Base-by-base conservation (phyloP, 2,797 vertebrate genomes). In the Todus mexicanus region DNA sequence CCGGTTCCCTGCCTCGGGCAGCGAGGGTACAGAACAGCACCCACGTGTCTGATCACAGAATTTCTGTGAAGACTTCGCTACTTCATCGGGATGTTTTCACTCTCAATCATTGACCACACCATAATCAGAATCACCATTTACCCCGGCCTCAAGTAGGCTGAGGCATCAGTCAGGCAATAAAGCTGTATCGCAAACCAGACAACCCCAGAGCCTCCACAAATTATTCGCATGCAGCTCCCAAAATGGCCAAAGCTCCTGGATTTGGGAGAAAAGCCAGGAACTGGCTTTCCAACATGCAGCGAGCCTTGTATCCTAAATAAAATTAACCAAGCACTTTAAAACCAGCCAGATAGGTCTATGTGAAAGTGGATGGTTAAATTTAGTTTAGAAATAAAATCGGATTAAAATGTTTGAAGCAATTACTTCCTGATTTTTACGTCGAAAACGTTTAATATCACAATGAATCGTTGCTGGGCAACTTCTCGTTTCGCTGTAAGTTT, bases 141-240 rank as follows among this genome's bases (percentile, higher is more conserved):
- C 4, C 45, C 63, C 65, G 47, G 4, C 70, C 79, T 69, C 68
- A 65, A 5, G 48, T 6, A 50, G n/a, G 2, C 84, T 56, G 59
- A 87, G 33, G 72, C 17, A 33, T 48, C 4, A 37, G 51, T 29
- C 61, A 45, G 2, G 38, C 0, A 0, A 64, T 31, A 70, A 43
- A 71, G 50, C 51, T 9, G 15, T 12, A 50, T 3, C 27, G 60
- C 31, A 27, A 35, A 89, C 9, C 43, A 69, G 74, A 74, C 53
- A 66, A 82, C 12, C 61, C 40, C 61, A 51, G 35, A 74, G 61
- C 37, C 47, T 76, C 85, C 68, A 35, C 25, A 84, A 71, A 42
- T 12, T 37, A 64, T 9, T 40, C 37, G 72, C 94, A 95, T 93
- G 96, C 93, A 95, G 59, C 56, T 87, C 93, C 69, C 81, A 47